Percentiles rank a stretch among this genome's conserved stretches.
Evolutionary conservation across 1,140 invertebrate species (phyloP).

Genomic region (Scaptomyza hsui): DNA sequence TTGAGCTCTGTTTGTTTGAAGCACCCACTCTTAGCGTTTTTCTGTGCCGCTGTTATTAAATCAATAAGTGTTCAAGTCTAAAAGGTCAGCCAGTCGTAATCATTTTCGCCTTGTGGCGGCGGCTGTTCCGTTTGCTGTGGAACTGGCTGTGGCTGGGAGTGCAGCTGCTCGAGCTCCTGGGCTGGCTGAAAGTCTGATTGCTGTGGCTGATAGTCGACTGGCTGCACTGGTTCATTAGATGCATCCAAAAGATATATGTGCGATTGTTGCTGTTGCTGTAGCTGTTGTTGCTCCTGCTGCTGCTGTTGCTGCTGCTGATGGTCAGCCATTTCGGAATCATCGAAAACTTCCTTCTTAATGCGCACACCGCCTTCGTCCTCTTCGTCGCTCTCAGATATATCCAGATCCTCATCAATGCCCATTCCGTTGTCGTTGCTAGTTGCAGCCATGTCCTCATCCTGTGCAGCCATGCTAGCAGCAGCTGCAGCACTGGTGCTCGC

Average conservation of each 20-base stretch:
- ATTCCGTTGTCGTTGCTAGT: conserved; percentile 57
- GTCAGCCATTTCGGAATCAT: conserved; percentile 43
- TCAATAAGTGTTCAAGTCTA: conserved; percentile 27
- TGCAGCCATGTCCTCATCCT: conserved; percentile 41
- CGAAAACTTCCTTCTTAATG: conserved; percentile 70
- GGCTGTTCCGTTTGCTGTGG: conserved; percentile 38
- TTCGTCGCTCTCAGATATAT: conserved; percentile 92
- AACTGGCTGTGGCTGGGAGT: conserved; percentile 25
- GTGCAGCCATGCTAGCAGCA: conserved; percentile 15
- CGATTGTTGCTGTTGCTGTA: conserved; percentile 36
- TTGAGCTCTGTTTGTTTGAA: neutral
- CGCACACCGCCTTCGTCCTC: conserved; percentile 84
- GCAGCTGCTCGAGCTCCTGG: conserved; percentile 46
- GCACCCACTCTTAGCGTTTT: too few relatives aligned
- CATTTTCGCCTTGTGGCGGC: conserved; percentile 67
- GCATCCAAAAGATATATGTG: conserved; percentile 58
- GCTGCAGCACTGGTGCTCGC: conserved; percentile 52
- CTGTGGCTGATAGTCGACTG: conserved; percentile 30
- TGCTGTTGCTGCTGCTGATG: conserved; percentile 31
- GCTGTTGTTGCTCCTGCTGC: conserved; percentile 25
- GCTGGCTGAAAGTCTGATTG: conserved; percentile 32
- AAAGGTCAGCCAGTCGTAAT: conserved; percentile 71
- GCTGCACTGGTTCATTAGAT: conserved; percentile 46
- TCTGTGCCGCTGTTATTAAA: neutral
- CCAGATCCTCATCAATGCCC: conserved; percentile 89